These are phyloP conservation scores for Cordilura impudica DNA, from an alignment of 2,888 invertebrate genomes.

Conservation along the genomic window DNA sequence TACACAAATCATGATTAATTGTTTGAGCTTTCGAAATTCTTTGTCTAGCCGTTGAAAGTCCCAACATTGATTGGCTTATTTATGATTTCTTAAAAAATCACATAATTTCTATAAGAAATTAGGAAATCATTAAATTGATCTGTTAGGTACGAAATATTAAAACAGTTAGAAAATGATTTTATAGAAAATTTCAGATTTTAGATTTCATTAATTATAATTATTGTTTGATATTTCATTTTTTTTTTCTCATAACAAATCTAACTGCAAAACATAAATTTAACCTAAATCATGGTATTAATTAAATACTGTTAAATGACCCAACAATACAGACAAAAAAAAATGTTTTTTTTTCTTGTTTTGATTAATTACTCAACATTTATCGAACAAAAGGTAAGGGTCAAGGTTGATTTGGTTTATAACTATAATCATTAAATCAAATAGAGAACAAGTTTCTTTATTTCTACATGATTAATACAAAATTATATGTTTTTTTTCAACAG, in stretches of 20 bases:
- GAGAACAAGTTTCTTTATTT: conserved; percentile 18
- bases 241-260: background rate
- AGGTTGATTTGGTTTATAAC: conserved; percentile 22
- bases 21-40: background rate
- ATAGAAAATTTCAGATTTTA: conserved; percentile 22
- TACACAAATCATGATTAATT: conserved; percentile 49
- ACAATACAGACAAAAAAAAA: too few relatives aligned
- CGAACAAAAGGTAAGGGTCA: conserved; percentile 33
- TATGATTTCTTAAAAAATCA: conserved; percentile 1
- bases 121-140: conserved; percentile 5
- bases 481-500: too few relatives aligned
- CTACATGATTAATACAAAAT: background rate
- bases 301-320: background rate
- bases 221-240: background rate
- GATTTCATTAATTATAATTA: conserved; percentile 47
- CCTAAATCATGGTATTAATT: conserved; percentile 7
- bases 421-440: background rate
- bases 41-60: background rate
- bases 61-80: background rate
- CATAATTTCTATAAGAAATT: background rate
- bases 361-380: conserved; percentile 40
- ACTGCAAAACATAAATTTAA: background rate
- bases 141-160: background rate
- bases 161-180: conserved; percentile 44
- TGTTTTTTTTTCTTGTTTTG: too few relatives aligned